Evolutionary conservation across 2,888 invertebrate species (phyloP).

Genomic region (Kuschelorhynchus macadamiae): DNA sequence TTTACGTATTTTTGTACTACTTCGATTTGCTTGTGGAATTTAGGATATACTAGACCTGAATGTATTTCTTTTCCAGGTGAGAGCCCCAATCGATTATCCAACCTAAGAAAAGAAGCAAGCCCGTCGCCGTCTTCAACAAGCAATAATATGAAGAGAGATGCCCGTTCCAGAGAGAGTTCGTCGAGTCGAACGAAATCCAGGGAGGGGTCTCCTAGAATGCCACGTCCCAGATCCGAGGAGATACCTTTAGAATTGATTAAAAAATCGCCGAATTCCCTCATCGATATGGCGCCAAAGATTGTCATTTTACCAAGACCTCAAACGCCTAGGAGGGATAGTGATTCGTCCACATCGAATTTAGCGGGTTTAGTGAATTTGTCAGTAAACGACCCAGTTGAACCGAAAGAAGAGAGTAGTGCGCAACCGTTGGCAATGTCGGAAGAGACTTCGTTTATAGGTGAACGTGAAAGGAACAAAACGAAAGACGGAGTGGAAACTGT

Average conservation of each 20-base stretch:
- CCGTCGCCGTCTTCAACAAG: constrained; percentile 51
- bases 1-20: no score
- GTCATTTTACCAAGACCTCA: constrained; percentile 66
- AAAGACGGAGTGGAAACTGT: constrained; percentile 71
- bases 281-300: constrained; percentile 67
- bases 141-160: constrained; percentile 45
- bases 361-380: constrained; percentile 14
- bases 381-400: constrained; percentile 12
- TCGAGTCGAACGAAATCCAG: constrained; percentile 71
- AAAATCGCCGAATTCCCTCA: constrained; percentile 71
- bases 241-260: constrained; percentile 87
- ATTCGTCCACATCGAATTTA: constrained; percentile 48
- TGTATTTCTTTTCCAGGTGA: constrained; percentile 57
- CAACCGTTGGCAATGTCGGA: constrained; percentile 71
- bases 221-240: constrained; percentile 83
- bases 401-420: constrained; percentile 20
- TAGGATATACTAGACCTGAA: no score
- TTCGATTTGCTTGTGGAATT: no score
- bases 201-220: constrained; percentile 80
- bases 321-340: constrained; percentile 42
- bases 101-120: constrained; percentile 48
- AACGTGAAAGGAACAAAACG: constrained; percentile 64
- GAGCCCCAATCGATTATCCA: constrained; percentile 60
- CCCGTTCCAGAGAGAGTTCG: constrained; percentile 56
- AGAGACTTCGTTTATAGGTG: constrained; percentile 85